These are phyloP conservation scores for Sphaerophoria rueppellii DNA, from an alignment of 2,888 invertebrate genomes.

Conservation along the genomic window DNA sequence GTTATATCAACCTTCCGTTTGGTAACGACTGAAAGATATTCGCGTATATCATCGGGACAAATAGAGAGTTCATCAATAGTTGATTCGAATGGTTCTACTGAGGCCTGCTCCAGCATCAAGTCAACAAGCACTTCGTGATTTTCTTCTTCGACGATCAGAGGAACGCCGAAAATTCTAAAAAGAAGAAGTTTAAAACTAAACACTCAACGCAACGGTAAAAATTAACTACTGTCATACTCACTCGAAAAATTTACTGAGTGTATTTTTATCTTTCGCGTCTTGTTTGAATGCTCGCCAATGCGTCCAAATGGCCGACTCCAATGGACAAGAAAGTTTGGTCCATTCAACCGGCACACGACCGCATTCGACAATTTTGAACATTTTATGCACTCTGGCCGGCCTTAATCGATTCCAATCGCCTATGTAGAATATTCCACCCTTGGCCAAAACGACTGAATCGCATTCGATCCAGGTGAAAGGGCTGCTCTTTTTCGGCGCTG, in stretches of 20 bases:
- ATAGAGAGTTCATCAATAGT: slow-evolving; percentile 77
- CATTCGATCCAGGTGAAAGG: slow-evolving; percentile 79
- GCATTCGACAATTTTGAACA: slow-evolving; percentile 78
- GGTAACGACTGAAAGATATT: slow-evolving; percentile 76
- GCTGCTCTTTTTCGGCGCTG: slow-evolving; percentile 46
- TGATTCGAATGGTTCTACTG: slow-evolving; percentile 60
- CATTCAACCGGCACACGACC: slow-evolving; percentile 76
- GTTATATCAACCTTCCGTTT: slow-evolving; percentile 76
- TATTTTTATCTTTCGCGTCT: slow-evolving; percentile 76
- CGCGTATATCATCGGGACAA: slow-evolving; percentile 77
- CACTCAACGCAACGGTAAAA: background rate
- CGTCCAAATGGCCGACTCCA: slow-evolving; percentile 81
- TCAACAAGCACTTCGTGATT: slow-evolving; percentile 77
- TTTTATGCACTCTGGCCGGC: slow-evolving; percentile 74
- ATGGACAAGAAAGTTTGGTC: slow-evolving; percentile 73
- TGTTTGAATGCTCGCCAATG: slow-evolving; percentile 79
- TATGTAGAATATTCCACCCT: slow-evolving; percentile 80
- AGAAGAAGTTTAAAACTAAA: background rate
- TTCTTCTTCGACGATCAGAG: slow-evolving; percentile 78
- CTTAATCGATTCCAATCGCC: slow-evolving; percentile 81
- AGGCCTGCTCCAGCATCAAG: slow-evolving; percentile 77
- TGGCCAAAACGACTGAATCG: slow-evolving; percentile 79
- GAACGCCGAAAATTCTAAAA: slow-evolving; percentile 81
- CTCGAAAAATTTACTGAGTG: slow-evolving; percentile 80
- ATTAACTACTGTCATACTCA: slow-evolving; percentile 73